phyloP scores from a whole-genome alignment of 2,113 vertebrate species.

The Ovis canadensis region DNA sequence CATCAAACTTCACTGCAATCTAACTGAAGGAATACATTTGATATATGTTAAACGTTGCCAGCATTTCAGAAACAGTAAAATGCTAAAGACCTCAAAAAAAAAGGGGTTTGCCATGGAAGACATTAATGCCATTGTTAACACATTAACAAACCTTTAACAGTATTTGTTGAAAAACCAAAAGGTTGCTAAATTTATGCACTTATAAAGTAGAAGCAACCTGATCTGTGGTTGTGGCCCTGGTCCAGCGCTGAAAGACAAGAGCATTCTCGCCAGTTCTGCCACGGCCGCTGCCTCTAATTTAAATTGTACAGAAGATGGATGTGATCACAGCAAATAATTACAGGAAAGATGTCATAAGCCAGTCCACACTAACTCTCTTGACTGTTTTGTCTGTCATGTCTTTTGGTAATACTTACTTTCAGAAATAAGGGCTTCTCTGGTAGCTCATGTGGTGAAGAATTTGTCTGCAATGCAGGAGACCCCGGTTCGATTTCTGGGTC shows the following conservation, averaged over 20 bases:
- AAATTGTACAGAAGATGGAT: not conserved
- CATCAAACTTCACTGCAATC: not conserved
- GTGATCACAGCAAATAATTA: not conserved
- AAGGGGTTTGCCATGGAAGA: not conserved
- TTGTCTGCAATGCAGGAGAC: not conserved
- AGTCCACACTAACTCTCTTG: not conserved
- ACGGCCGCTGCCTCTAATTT: not conserved
- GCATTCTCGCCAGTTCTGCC: not conserved
- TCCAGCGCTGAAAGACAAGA: not conserved
- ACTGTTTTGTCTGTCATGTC: not conserved
- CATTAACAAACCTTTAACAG: not conserved
- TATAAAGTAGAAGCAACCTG: not conserved
- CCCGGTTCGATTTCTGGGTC: fast-evolving
- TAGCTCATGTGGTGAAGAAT: not conserved
- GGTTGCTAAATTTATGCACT: not conserved
- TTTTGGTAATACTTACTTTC: not conserved
- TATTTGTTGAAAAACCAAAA: not conserved
- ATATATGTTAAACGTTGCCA: not conserved
- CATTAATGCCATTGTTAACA: not conserved
- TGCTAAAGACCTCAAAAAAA: not conserved
- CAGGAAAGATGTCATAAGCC: not conserved
- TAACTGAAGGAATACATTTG: not conserved
- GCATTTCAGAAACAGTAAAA: not conserved
- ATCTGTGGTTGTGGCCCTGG: not conserved
- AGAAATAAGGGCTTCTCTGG: not conserved